Conservation (phyloP, 2,797 vertebrate species). For the Hippocampus kuda region DNA sequence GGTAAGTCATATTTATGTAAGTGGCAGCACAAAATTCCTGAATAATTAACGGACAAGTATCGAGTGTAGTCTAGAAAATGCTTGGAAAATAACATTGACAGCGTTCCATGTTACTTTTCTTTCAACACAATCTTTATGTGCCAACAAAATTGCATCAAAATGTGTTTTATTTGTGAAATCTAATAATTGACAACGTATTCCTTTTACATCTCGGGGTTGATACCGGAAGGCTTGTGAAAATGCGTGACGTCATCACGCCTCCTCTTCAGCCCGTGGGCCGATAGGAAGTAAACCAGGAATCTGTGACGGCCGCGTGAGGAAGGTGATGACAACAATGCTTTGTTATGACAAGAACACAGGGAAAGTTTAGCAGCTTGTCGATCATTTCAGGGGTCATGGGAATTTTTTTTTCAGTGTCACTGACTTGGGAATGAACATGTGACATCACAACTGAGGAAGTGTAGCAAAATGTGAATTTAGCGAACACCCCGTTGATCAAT, state of each 20-base stretch:
- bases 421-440: background rate
- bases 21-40: too few species aligned
- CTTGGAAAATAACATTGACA: too few species aligned
- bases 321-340: background rate
- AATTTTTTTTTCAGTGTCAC: background rate
- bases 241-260: background rate
- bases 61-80: too few species aligned
- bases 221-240: background rate
- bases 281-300: background rate
- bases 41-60: too few species aligned
- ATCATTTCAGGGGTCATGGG: background rate
- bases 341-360: background rate
- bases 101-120: too few species aligned
- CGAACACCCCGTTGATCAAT: background rate
- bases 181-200: too few species aligned
- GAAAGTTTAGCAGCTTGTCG: background rate
- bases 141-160: too few species aligned
- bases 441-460: background rate
- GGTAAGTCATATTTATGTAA: too few species aligned
- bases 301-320: background rate
- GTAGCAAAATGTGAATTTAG: background rate
- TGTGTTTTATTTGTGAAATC: background rate
- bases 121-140: too few species aligned
- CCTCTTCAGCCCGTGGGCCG: background rate
- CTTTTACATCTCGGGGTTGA: background rate